Percentiles rank a stretch among this genome's conserved stretches.
Evolutionary conservation across 2,113 vertebrate species (phyloP).

Genomic region (Halichoeres trimaculatus): DNA sequence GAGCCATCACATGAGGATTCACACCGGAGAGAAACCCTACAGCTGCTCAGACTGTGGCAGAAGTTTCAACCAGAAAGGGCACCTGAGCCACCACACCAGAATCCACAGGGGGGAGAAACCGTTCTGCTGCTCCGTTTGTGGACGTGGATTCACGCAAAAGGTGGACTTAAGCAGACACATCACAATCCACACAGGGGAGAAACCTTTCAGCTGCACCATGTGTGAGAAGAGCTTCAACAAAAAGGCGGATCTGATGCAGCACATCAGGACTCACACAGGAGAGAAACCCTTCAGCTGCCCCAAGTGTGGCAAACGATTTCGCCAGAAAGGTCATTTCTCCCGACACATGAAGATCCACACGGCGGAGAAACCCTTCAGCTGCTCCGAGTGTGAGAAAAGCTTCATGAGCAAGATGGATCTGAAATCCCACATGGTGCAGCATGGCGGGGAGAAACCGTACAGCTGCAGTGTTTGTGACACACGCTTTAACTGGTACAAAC

Average conservation of each 20-base stretch:
- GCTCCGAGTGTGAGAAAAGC: background rate
- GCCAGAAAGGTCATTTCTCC: no score
- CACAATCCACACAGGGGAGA: background rate
- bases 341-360: no score
- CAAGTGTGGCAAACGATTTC: no score
- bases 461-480: background rate
- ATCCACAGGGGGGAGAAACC: no score
- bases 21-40: background rate
- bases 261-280: background rate
- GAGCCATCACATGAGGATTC: background rate
- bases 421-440: background rate
- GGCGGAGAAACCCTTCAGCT: background rate
- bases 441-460: background rate
- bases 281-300: background rate
- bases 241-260: background rate
- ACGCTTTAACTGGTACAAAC: background rate
- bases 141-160: no score
- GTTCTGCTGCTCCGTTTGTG: no score
- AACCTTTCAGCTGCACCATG: background rate
- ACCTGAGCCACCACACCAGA: no score
- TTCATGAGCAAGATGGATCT: background rate
- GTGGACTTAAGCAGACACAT: background rate
- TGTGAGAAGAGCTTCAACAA: background rate
- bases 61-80: background rate
- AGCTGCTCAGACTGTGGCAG: background rate